A percentile compares a stretch with the other conserved stretches of the same genome.
Conservation (phyloP, 2,797 vertebrate genomes). For the Syndactyla subalaris region DNA sequence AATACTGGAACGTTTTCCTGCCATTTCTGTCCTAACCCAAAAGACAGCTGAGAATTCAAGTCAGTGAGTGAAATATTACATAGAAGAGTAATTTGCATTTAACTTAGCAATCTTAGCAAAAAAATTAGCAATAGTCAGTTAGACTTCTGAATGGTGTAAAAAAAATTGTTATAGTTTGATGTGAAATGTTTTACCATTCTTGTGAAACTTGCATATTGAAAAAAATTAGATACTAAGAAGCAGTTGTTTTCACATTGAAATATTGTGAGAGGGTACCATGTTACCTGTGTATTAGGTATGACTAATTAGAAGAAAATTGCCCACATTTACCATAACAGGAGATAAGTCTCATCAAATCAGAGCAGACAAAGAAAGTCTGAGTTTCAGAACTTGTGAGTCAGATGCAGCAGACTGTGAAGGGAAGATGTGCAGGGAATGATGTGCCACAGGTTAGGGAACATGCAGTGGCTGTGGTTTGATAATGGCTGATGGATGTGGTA, state of each 20-base stretch:
- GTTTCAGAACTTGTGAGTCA: not conserved
- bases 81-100: not conserved
- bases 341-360: not conserved
- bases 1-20: not conserved
- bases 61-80: not conserved
- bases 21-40: not conserved
- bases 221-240: accelerated
- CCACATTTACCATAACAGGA: not conserved
- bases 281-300: not conserved
- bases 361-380: not conserved
- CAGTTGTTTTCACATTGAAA: not conserved
- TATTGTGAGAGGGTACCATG: not conserved
- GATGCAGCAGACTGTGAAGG: not conserved
- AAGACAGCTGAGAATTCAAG: not conserved
- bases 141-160: not conserved
- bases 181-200: not conserved
- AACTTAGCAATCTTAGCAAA: not conserved
- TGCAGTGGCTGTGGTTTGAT: not conserved
- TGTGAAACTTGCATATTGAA: not conserved
- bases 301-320: not conserved
- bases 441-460: not conserved
- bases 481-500: not conserved
- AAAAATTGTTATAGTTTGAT: not conserved
- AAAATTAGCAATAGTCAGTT: not conserved
- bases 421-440: not conserved